Base-by-base conservation (phyloP, 2,113 vertebrate species). In the Zosterops japonicus region DNA sequence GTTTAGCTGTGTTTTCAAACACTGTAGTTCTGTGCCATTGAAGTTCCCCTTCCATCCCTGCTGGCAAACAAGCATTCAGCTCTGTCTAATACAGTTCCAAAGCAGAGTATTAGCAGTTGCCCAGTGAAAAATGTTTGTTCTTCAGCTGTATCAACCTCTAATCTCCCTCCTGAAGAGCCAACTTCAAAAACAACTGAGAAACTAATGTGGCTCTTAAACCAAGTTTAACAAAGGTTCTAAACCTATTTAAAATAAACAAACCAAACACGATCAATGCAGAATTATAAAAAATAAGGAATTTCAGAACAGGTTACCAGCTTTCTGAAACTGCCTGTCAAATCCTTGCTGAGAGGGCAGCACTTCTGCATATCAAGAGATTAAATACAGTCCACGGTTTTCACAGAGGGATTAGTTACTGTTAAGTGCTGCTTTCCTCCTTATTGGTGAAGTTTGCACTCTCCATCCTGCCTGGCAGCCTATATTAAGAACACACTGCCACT, bases 1-100 rank as follows among this genome's bases (percentile, higher is more conserved):
- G 83, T 95, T 22, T 8, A 85, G 53, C 46, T 84, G 46, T 87
- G 71, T 83, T 92, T 95, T 70, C 82, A 85, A 85, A 81, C 49
- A 89, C 28, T 12, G 31, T 14, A 57, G 78, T 52, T 79, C 57
- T 83, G 67, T 53, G 71, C 2, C 8, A 61, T 0, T 92, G 67
- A 83, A 52, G 72, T 67, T 67, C 42, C 35, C 46, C 55, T 77
- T 88, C 50, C 2, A 5, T 41, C 17, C 55, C 79, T 83, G 59
- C 47, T 83, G 71, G 50, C 89, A 94, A 89, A 71, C 56, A 68
- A 50, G 56, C 64, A 47, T 0, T 83, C 16, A 42, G 39, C 41
- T 85, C 61, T 9, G 5, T 24, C 52, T 74, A 65, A 83, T 7
- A 50, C 46, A 72, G 50, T 70, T 95, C 59, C 63, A 80, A 79